These are phyloP conservation scores for Pteronotus mesoamericanus DNA, from an alignment of 2,797 vertebrate genomes.

Conservation along the genomic window DNA sequence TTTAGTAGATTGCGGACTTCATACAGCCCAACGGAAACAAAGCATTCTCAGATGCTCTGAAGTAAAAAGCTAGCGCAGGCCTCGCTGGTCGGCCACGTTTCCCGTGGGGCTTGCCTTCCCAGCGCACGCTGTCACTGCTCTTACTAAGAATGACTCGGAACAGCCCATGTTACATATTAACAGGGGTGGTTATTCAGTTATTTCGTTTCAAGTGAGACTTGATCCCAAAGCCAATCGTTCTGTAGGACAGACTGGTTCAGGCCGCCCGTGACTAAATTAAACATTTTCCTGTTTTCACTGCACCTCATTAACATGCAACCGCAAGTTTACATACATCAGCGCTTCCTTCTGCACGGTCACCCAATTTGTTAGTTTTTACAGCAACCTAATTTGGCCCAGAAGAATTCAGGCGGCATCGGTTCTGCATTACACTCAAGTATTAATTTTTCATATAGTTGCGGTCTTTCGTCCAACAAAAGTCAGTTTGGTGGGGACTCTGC, in stretches of 20 bases:
- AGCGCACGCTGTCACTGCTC: not conserved
- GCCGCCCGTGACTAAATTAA: slow-evolving; percentile 64
- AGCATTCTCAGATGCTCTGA: not conserved
- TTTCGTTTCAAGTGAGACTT: slow-evolving; percentile 50
- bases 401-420: slow-evolving; percentile 54
- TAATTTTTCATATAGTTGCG: slow-evolving; percentile 72
- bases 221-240: not conserved
- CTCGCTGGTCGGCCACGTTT: not conserved
- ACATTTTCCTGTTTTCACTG: slow-evolving; percentile 55
- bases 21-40: slow-evolving; percentile 13
- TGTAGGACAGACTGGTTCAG: slow-evolving; percentile 59
- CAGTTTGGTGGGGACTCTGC: slow-evolving; percentile 62
- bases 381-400: slow-evolving; percentile 65
- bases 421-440: slow-evolving; percentile 66
- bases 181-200: not conserved
- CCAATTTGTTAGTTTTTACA: slow-evolving; percentile 69
- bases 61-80: not conserved
- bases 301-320: slow-evolving; percentile 61
- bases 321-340: slow-evolving; percentile 64
- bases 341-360: slow-evolving; percentile 58
- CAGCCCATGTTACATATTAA: not conserved
- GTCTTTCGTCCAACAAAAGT: slow-evolving; percentile 67
- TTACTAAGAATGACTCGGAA: slow-evolving; percentile 37
- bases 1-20: not conserved
- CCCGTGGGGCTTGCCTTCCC: not conserved